Evolutionary conservation across 2,797 vertebrate genomes (phyloP).

Genomic region (Enteromius unitaeniatus): DNA sequence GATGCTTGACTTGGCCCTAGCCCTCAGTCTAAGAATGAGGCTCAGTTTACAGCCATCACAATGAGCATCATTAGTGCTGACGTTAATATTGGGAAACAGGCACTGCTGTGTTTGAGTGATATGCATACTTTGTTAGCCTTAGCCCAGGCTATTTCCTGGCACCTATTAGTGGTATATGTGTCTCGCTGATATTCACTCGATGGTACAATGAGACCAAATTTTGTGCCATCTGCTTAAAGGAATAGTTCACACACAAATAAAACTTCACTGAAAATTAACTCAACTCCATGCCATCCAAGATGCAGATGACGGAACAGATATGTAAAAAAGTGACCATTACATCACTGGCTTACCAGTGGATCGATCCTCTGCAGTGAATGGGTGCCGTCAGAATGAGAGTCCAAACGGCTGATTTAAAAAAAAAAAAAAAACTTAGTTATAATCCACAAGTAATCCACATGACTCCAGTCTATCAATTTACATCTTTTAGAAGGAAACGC

Average conservation of each 20-base stretch:
- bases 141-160: slow-evolving; percentile 4
- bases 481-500: not conserved
- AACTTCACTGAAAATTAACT: not conserved
- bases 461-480: not conserved
- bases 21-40: slow-evolving; percentile 45
- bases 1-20: slow-evolving; percentile 54
- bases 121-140: slow-evolving; percentile 38
- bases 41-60: slow-evolving; percentile 67
- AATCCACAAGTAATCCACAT: not conserved
- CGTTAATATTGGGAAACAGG: slow-evolving; percentile 60
- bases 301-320: not conserved
- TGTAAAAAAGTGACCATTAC: not conserved
- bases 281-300: not conserved
- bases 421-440: not conserved
- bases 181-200: not conserved
- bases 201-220: not conserved
- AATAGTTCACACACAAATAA: not conserved
- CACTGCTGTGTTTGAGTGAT: slow-evolving; percentile 49
- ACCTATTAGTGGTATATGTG: slow-evolving; percentile 22
- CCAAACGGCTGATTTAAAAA: not conserved
- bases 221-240: not conserved
- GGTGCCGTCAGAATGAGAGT: not conserved
- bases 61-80: slow-evolving; percentile 61
- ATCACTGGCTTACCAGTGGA: not conserved
- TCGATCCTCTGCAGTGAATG: not conserved